These are phyloP conservation scores for Gymnothorax reevesii DNA, from an alignment of 2,797 vertebrate species.

Conservation along the genomic window DNA sequence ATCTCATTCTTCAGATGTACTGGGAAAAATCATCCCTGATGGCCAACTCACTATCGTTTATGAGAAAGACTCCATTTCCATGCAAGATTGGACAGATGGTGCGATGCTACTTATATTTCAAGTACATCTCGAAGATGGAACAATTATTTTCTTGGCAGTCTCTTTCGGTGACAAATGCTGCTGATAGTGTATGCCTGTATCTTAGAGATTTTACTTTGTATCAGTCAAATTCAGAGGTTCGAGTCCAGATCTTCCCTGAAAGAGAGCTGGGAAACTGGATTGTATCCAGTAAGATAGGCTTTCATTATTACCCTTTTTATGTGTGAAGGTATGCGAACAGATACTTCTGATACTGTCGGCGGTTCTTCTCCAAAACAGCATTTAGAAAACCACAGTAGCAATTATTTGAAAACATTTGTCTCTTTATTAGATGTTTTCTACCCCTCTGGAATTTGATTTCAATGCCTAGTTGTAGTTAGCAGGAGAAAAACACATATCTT, in stretches of 20 bases:
- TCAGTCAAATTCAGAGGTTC: not conserved
- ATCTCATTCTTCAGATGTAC: not conserved
- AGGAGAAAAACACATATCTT: conserved; percentile 19
- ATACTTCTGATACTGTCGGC: conserved; percentile 8
- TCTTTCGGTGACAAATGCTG: not conserved
- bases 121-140: not conserved
- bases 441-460: conserved; percentile 16
- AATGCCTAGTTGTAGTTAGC: conserved; percentile 12
- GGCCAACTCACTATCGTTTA: not conserved
- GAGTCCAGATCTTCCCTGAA: not conserved
- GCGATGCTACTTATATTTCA: not conserved
- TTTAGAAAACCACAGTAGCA: conserved; percentile 30
- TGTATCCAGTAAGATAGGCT: conserved; percentile 20
- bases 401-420: conserved; percentile 33
- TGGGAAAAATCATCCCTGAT: not conserved
- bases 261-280: not conserved
- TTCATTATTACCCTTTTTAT: conserved; percentile 23
- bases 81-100: not conserved
- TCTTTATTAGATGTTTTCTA: conserved; percentile 24
- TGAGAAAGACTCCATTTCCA: not conserved
- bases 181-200: not conserved
- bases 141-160: not conserved
- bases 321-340: conserved; percentile 15
- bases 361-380: conserved; percentile 25
- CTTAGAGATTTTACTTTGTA: not conserved